These are phyloP conservation scores for Poeciliopsis retropinna DNA, from an alignment of 2,113 vertebrate genomes.

Conservation along the genomic window DNA sequence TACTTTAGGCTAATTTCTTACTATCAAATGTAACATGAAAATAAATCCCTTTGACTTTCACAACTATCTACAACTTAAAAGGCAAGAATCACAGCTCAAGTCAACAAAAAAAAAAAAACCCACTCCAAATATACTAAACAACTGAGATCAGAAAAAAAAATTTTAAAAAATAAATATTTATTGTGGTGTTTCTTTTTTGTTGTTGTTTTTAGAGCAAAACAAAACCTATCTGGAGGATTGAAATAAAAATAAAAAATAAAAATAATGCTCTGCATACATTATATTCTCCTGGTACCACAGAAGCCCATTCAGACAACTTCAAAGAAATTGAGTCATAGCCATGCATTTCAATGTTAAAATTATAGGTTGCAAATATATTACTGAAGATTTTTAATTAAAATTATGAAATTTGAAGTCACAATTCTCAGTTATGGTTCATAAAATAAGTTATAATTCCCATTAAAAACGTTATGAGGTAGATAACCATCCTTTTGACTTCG, in stretches of 20 bases:
- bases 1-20: background rate
- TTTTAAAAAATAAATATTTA: background rate
- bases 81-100: constrained; percentile 17
- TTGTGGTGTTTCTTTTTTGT: background rate
- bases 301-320: background rate
- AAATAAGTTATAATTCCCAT: background rate
- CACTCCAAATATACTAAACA: background rate
- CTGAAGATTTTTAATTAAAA: no score
- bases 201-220: background rate
- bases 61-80: constrained; percentile 7
- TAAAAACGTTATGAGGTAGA: background rate
- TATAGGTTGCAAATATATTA: background rate
- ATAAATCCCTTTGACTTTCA: background rate
- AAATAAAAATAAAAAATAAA: background rate
- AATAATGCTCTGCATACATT: background rate
- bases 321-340: background rate
- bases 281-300: background rate
- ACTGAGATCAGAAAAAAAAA: constrained; percentile 2
- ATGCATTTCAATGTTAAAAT: background rate
- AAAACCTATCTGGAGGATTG: constrained; percentile 5
- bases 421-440: background rate
- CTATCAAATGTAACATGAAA: constrained; percentile 18
- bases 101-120: background rate
- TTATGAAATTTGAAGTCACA: background rate
- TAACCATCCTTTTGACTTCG: background rate